Conservation (phyloP, 1,140 invertebrate species). For the Lerema accius region DNA sequence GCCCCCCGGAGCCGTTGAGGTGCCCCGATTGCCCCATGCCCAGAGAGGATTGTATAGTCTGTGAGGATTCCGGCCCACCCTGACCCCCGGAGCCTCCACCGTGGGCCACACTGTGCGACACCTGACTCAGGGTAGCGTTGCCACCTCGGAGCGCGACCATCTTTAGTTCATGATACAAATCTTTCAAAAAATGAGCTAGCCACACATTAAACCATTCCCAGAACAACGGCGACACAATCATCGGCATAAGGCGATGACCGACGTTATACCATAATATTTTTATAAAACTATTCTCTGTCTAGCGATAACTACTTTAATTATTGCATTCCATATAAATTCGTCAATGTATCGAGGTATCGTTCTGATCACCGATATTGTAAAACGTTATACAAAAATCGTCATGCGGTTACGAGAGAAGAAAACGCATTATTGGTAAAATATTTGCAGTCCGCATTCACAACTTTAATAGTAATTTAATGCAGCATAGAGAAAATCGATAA, state of each 20-base stretch:
- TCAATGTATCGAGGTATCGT: conserved; percentile 19
- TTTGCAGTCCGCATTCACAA: conserved; percentile 71
- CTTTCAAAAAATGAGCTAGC: conserved; percentile 71
- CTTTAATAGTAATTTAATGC: conserved; percentile 78
- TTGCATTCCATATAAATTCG: conserved; percentile 25
- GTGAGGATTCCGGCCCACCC: conserved; percentile 47
- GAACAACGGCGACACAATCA: conserved; percentile 67
- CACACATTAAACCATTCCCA: conserved; percentile 79
- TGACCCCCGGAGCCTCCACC: conserved; percentile 44
- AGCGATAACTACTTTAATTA: conserved; percentile 19
- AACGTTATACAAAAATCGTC: conserved; percentile 29
- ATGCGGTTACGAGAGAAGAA: conserved; percentile 41
- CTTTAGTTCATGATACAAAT: conserved; percentile 77
- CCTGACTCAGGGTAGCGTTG: conserved; percentile 56
- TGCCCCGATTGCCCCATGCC: conserved; percentile 49
- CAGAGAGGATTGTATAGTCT: conserved; percentile 57
- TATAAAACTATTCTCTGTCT: conserved; percentile 27
- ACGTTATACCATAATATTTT: conserved; percentile 41
- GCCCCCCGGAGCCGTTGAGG: conserved; percentile 11
- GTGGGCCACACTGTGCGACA: conserved; percentile 50
- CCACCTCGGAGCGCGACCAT: conserved; percentile 73
- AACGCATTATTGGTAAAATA: conserved; percentile 62
- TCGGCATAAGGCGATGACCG: conserved; percentile 57
- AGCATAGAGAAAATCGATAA: conserved; percentile 81
- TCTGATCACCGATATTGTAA: conserved; percentile 22